These are phyloP conservation scores for Perca flavescens DNA, from an alignment of 2,113 vertebrate species.

Conservation along the genomic window DNA sequence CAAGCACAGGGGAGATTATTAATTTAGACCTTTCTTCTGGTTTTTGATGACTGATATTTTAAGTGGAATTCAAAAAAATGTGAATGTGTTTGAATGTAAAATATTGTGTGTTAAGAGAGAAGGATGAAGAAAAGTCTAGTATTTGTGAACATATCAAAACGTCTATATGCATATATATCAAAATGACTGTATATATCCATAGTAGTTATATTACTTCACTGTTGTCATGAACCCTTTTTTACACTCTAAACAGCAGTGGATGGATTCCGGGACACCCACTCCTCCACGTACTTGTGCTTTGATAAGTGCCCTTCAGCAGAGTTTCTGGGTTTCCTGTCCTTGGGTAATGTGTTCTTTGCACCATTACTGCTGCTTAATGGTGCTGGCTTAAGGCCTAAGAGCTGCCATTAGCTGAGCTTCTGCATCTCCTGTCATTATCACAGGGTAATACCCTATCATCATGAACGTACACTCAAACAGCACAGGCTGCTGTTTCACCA, in stretches of 20 bases:
- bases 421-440: slow-evolving; percentile 52
- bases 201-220: slow-evolving; percentile 11
- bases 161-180: background rate
- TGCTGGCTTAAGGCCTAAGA: slow-evolving; percentile 43
- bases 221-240: slow-evolving; percentile 11
- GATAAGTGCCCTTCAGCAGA: slow-evolving; percentile 59
- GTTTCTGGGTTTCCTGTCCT: slow-evolving; percentile 49
- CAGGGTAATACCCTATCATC: slow-evolving; percentile 23
- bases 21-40: slow-evolving; percentile 60
- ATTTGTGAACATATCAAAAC: background rate
- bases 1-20: slow-evolving; percentile 56
- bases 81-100: slow-evolving; percentile 21
- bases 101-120: background rate
- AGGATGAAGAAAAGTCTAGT: background rate
- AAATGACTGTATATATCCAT: background rate
- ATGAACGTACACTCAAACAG: slow-evolving; percentile 10
- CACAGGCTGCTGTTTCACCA: background rate
- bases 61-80: slow-evolving; percentile 24
- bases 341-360: slow-evolving; percentile 41
- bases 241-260: background rate
- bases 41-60: slow-evolving; percentile 32
- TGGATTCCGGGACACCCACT: slow-evolving; percentile 56
- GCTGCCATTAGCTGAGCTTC: slow-evolving; percentile 60
- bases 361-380: slow-evolving; percentile 63
- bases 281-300: slow-evolving; percentile 4